These are phyloP conservation scores for Nineta flava DNA, from an alignment of 2,888 invertebrate genomes.

Conservation along the genomic window DNA sequence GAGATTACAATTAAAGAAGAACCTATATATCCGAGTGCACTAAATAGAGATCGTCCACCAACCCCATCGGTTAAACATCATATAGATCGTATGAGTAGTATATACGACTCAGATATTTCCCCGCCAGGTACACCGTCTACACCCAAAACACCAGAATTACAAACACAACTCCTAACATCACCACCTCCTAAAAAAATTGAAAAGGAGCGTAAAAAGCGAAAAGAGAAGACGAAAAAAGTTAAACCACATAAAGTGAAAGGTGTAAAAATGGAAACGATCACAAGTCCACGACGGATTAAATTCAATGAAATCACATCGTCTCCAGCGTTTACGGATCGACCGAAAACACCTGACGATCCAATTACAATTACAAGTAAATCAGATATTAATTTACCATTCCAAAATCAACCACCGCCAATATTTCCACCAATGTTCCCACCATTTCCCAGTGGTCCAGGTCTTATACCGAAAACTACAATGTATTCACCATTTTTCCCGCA, in stretches of 20 bases:
- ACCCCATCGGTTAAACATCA: neutral
- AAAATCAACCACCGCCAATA: slow-evolving; percentile 13
- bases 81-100: slow-evolving; percentile 11
- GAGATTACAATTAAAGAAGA: slow-evolving; percentile 44
- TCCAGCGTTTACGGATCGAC: slow-evolving; percentile 17
- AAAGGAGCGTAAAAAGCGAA: slow-evolving; percentile 37
- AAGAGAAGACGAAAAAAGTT: slow-evolving; percentile 27
- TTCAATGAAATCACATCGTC: slow-evolving; percentile 9
- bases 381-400: too few relatives aligned
- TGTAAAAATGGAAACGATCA: neutral
- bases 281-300: slow-evolving; percentile 16
- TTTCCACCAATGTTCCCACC: slow-evolving; percentile 30
- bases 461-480: slow-evolving; percentile 43
- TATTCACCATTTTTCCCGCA: slow-evolving; percentile 27
- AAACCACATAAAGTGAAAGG: slow-evolving; percentile 11
- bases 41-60: neutral
- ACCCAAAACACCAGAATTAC: slow-evolving; percentile 38
- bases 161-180: slow-evolving; percentile 28
- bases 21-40: slow-evolving; percentile 24
- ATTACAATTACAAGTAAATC: slow-evolving; percentile 8
- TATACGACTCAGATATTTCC: slow-evolving; percentile 28
- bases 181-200: slow-evolving; percentile 35
- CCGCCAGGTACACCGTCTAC: slow-evolving; percentile 34
- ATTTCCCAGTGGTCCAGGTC: slow-evolving; percentile 35
- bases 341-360: slow-evolving; percentile 25